phyloP scores from a whole-genome alignment of 2,113 vertebrate species.

The Cettia cetti region DNA sequence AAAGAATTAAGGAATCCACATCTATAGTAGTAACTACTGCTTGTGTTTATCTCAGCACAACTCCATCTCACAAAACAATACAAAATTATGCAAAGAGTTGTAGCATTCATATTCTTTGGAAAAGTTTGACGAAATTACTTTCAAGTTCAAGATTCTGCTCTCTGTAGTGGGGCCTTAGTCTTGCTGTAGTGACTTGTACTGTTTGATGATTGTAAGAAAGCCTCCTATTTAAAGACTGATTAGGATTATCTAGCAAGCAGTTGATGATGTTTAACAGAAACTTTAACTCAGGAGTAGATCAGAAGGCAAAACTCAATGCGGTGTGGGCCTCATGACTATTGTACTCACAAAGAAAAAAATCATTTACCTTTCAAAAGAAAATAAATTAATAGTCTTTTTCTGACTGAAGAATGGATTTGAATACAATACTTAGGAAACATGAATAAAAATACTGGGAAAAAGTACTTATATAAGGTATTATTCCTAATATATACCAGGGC shows the following conservation, averaged over 20 bases:
- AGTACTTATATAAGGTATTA: background rate
- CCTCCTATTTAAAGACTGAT: background rate
- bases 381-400: background rate
- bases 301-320: rapidly evolving
- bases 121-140: background rate
- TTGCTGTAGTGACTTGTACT: background rate
- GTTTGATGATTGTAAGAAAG: background rate
- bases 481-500: background rate
- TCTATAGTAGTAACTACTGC: background rate
- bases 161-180: background rate
- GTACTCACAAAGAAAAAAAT: background rate
- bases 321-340: background rate
- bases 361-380: background rate
- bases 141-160: background rate
- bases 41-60: background rate
- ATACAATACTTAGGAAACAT: background rate
- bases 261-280: background rate
- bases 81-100: background rate
- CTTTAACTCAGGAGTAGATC: background rate
- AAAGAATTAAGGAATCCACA: background rate
- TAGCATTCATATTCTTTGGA: background rate
- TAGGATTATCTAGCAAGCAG: background rate
- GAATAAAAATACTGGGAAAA: background rate
- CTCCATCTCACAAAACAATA: background rate
- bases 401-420: background rate